These are phyloP conservation scores for Callionymus lyra DNA, from an alignment of 2,113 vertebrate genomes.

Conservation along the genomic window DNA sequence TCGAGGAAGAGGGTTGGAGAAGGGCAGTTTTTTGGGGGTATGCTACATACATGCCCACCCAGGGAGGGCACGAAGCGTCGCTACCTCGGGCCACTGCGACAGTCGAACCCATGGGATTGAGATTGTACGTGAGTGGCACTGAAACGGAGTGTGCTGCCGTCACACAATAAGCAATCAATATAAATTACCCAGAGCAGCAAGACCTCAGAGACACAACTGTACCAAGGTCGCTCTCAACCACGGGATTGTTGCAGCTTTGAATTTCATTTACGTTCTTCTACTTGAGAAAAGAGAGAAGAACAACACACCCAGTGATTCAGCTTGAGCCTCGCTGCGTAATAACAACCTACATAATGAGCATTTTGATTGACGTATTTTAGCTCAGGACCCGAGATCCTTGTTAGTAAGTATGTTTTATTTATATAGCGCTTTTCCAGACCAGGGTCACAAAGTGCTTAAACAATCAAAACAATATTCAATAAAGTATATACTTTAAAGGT, in stretches of 20 bases:
- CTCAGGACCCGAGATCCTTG: too few relatives aligned
- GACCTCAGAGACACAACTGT: slow-evolving; percentile 62
- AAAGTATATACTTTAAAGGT: too few relatives aligned
- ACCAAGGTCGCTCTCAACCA: slow-evolving; percentile 58
- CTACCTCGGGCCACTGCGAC: background rate
- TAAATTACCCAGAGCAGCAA: slow-evolving; percentile 63
- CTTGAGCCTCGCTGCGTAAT: too few relatives aligned
- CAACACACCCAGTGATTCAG: too few relatives aligned
- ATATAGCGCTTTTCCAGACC: too few relatives aligned
- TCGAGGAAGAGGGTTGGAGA: slow-evolving; percentile 17
- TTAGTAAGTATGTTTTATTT: too few relatives aligned
- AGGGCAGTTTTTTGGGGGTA: slow-evolving; percentile 37
- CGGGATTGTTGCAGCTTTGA: slow-evolving; percentile 54
- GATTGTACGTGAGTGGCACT: background rate
- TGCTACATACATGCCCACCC: slow-evolving; percentile 44
- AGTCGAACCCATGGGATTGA: background rate
- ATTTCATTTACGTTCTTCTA: slow-evolving; percentile 50
- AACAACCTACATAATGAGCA: too few relatives aligned
- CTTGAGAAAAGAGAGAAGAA: slow-evolving; percentile 12
- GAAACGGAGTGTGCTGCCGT: slow-evolving; percentile 52
- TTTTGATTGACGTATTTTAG: too few relatives aligned
- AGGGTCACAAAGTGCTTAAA: too few relatives aligned
- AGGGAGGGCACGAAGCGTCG: slow-evolving; percentile 45
- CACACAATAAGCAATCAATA: slow-evolving; percentile 68
- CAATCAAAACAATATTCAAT: too few relatives aligned